Evolutionary conservation across 2,113 vertebrate genomes (phyloP), one percentile per base, ranked within the genome.

Genomic region (Ceyx cyanopectus): DNA sequence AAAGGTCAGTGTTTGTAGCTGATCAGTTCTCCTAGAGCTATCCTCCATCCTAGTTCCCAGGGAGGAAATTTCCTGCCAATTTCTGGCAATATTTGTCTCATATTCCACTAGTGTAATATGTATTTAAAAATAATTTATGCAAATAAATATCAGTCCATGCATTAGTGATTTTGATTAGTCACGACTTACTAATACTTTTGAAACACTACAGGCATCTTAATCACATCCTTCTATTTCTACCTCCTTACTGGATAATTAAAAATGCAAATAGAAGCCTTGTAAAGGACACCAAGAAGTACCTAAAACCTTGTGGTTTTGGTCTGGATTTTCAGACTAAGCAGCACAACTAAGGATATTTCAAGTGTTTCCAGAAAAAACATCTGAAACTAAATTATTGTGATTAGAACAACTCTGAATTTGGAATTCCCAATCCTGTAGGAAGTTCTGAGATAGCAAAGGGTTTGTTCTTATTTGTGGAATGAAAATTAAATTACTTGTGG

Each of bases 81-180:
- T 48, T 87, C 51, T 90, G 27, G 15, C 56, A 29, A 84, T 81
- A 75, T 85, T 26, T 76, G 43, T 73, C 54, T 65, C 5, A 0
- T 79, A 43, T 6, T 63, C 48, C 27, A 29, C 32, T 68, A 40
- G 14, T 43, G 53, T 23, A 54, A 63, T 43, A 69, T 1, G 6
- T 68, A 45, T 90, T 65, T 74, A 4, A 61, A 81, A 90, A 84
- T 61, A 91, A 61, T 73, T 91, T 81, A 82, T 92, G 57, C 40
- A 87, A 89, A 89, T 19, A 69, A 82, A 17, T 76, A 79, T 30
- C 8, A 76, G 43, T 48, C 30, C 1, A 0, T 85, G 32, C 43
- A 60, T 51, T 67, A 11, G 13, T 53, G 27, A 58, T 82, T 92
- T 87, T 89, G 78, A 66, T 91, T 91, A 76, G 20, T 82, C 62